Conservation (phyloP, 2,113 vertebrate species). For the Tauraco erythrolophus region DNA sequence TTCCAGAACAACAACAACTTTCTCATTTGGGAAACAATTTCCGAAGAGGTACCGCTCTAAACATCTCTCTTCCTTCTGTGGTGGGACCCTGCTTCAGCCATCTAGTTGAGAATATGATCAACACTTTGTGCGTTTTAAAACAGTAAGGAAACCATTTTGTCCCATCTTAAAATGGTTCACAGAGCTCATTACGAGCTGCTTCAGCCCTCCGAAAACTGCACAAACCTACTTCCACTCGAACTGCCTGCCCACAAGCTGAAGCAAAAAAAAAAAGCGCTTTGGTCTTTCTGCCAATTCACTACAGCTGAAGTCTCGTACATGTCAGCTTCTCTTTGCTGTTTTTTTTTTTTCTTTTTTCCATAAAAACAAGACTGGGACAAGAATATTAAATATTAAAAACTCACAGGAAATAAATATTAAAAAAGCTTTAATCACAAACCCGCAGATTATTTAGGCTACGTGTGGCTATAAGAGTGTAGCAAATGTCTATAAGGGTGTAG, state of each 20-base stretch:
- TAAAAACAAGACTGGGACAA: background rate
- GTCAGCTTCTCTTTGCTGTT: background rate
- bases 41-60: background rate
- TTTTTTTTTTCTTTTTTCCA: background rate
- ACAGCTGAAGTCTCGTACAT: background rate
- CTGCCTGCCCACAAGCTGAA: background rate
- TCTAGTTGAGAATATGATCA: background rate
- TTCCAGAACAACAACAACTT: background rate
- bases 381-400: background rate
- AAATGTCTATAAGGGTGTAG: background rate
- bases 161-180: background rate
- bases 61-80: background rate
- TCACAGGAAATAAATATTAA: background rate
- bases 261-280: background rate
- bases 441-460: background rate
- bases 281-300: background rate
- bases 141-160: background rate
- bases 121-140: background rate
- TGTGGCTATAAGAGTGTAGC: background rate
- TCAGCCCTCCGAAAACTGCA: background rate
- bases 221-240: background rate
- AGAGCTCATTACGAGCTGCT: background rate
- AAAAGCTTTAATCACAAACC: background rate
- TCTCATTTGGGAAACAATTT: background rate
- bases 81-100: background rate